Evolutionary conservation across 2,888 invertebrate species (phyloP).

Genomic region (Pollenia labialis): DNA sequence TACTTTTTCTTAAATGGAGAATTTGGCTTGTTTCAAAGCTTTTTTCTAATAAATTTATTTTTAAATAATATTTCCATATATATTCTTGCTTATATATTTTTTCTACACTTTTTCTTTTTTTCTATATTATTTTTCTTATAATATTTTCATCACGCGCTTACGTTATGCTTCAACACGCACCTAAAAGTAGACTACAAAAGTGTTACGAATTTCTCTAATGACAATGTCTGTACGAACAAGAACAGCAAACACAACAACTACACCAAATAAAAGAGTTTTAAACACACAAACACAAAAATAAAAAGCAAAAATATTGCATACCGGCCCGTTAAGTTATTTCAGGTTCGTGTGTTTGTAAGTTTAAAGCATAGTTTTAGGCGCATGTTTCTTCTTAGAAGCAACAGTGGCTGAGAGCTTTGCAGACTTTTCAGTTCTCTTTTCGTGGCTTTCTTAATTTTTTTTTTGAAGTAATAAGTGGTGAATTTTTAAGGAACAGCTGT

Average conservation of each 20-base stretch:
- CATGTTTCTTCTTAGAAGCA: slow-evolving; percentile 68
- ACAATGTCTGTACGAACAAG: slow-evolving; percentile 67
- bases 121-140: slow-evolving; percentile 64
- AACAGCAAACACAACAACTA: slow-evolving; percentile 36
- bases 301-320: slow-evolving; percentile 54
- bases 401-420: slow-evolving; percentile 63
- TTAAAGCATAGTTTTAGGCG: slow-evolving; percentile 48
- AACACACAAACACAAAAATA: neutral
- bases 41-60: slow-evolving; percentile 48
- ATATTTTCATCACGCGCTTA: slow-evolving; percentile 74
- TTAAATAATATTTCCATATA: slow-evolving; percentile 48
- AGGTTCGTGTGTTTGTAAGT: slow-evolving; percentile 49
- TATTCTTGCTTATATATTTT: slow-evolving; percentile 35
- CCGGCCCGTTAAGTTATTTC: slow-evolving; percentile 51
- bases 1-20: slow-evolving; percentile 26
- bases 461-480: slow-evolving; percentile 60
- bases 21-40: slow-evolving; percentile 42
- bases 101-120: slow-evolving; percentile 48
- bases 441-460: neutral
- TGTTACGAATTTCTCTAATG: slow-evolving; percentile 75
- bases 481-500: slow-evolving; percentile 36
- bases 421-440: slow-evolving; percentile 24
- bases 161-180: slow-evolving; percentile 80
- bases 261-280: neutral
- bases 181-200: slow-evolving; percentile 82